A percentile compares a stretch with the other conserved stretches of the same genome.
Conservation (phyloP, 2,797 vertebrate species). For the Eulemur rubriventer region DNA sequence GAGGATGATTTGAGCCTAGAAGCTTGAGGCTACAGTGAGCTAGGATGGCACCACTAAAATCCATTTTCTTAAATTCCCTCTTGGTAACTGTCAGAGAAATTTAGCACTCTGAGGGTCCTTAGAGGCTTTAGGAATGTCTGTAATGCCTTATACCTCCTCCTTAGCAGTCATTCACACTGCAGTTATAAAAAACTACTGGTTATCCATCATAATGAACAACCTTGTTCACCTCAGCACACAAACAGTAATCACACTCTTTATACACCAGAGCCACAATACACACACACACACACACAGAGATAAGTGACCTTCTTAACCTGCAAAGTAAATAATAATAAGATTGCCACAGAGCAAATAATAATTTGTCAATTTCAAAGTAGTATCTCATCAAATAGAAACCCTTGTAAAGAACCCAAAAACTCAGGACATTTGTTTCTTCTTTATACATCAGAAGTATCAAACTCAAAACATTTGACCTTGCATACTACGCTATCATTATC, state of each 20-base stretch:
- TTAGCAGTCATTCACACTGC: neutral
- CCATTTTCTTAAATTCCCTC: neutral
- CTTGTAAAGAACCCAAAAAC: neutral
- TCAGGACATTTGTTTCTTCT: neutral
- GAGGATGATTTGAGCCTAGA: neutral
- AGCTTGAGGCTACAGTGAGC: neutral
- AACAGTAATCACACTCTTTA: neutral
- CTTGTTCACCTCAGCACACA: neutral
- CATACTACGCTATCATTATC: neutral
- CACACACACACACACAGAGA: neutral
- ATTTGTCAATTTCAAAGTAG: neutral
- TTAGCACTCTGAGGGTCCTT: neutral
- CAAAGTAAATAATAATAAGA: slow-evolving; percentile 20
- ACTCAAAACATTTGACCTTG: neutral
- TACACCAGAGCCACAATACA: neutral
- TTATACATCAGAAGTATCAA: neutral
- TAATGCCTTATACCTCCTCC: neutral
- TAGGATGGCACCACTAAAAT: neutral
- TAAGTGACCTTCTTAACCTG: neutral
- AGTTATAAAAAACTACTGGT: neutral
- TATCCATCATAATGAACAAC: neutral
- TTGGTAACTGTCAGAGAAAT: neutral
- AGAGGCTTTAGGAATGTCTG: neutral
- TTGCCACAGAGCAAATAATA: neutral
- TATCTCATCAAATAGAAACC: neutral